Evolutionary conservation across 2,888 invertebrate species (phyloP).

Genomic region (Drosophila greeni): DNA sequence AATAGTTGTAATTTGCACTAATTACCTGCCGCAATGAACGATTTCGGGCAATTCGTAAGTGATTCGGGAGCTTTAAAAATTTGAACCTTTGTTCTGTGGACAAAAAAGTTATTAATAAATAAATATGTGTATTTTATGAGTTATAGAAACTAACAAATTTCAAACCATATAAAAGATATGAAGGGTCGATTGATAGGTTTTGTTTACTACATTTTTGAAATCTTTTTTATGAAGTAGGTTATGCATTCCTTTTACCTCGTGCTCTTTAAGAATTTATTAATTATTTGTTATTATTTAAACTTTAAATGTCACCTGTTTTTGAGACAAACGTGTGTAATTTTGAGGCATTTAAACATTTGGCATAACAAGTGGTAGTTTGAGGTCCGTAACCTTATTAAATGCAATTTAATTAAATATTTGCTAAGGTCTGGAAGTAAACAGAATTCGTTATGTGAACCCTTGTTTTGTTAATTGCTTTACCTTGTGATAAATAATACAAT

Average conservation of each 20-base stretch:
- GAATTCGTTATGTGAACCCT: neutral
- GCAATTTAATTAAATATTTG: neutral
- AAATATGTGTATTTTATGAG: neutral
- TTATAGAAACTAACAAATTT: neutral
- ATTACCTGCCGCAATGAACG: slow-evolving; percentile 43
- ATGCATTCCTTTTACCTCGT: neutral
- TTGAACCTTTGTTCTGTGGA: neutral
- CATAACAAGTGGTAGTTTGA: neutral
- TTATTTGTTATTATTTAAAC: neutral
- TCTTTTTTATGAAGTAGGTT: neutral
- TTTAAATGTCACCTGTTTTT: neutral
- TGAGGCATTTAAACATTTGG: neutral
- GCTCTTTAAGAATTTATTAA: neutral
- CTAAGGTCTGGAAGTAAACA: too few species aligned
- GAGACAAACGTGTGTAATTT: neutral
- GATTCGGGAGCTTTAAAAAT: slow-evolving; percentile 4
- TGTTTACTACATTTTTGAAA: too few species aligned
- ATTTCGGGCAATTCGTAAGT: slow-evolving; percentile 68
- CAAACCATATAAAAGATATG: too few species aligned
- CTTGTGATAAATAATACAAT: too few species aligned
- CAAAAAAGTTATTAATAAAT: neutral
- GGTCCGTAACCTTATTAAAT: too few species aligned
- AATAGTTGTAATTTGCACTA: slow-evolving; percentile 35
- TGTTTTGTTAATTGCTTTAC: neutral
- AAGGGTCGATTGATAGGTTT: neutral